Evolutionary conservation across 2,113 vertebrate species (phyloP), one percentile per base, ranked within the genome.

Genomic region (Pagrus major): DNA sequence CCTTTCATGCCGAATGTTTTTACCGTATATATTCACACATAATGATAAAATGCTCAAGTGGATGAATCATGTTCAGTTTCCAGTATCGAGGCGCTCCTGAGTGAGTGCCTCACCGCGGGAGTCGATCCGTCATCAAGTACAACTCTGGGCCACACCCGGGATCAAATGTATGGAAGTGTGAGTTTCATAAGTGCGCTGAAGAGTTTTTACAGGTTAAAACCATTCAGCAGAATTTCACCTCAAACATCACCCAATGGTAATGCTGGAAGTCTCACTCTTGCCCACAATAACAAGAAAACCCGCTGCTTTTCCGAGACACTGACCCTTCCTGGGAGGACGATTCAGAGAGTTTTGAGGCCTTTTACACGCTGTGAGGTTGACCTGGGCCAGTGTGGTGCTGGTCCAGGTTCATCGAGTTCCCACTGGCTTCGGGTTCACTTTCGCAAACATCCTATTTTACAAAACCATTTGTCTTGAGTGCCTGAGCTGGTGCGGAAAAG

Each of bases 241-340:
- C 18, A 51, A 73, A 69, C 46, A 14, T 51, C 42, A 10, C 35
- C 49, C 65, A 14, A 74, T 4, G 46, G n/a, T 73, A 3, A 21
- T 20, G 56, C 76, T 71, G 76, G 54, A 63, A 46, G 67, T 71
- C 70, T 35, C 68, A 23, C 67, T 51, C 27, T 42, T 3, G 46
- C 73, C 73, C 66, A 77, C 59, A 83, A 86, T 49, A 92, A 92
- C 90, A 88, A 68, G 68, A 46, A 18, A 54, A 78, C 92, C 90
- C 58, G 86, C 83, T 79, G 92, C 37, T 72, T 85, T 89, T 92
- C 92, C 76, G 89, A 93, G 74, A 91, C 85, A 67, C 63, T 55
- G 86, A 71, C 87, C 37, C 79, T 11, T 73, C 71, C 74, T 55
- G 75, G 15, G 64, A 75, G 61, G 76, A 74, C 2, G 41, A 69